A percentile compares a stretch with the other conserved stretches of the same genome.
phyloP scores from a whole-genome alignment of 1,140 invertebrate genomes.

The Hylaeus volcanicus region DNA sequence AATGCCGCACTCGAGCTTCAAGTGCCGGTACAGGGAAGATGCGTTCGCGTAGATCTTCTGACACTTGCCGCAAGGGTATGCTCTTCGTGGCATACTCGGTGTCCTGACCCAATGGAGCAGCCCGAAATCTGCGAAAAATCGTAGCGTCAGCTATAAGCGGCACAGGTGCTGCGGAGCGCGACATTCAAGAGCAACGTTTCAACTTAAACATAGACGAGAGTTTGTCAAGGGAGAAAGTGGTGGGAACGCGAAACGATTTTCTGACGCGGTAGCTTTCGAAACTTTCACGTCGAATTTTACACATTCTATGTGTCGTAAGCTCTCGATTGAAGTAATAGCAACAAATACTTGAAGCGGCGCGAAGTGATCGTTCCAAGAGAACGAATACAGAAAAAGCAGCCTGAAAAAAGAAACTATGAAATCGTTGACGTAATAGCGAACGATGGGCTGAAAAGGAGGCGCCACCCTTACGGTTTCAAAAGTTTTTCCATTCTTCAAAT shows the following conservation, averaged over 20 bases:
- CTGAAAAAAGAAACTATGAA: slow-evolving; percentile 6
- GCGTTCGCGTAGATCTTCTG: slow-evolving; percentile 71
- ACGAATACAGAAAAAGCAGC: no score
- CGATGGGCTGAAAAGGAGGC: no score
- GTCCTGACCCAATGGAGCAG: slow-evolving; percentile 1
- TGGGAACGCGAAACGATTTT: no score
- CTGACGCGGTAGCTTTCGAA: no score
- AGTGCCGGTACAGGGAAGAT: slow-evolving; percentile 80
- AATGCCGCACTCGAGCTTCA: slow-evolving; percentile 85
- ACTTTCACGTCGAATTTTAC: no score
- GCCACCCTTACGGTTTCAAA: no score
- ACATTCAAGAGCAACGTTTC: background rate
- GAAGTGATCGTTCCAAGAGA: no score
- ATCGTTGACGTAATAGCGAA: background rate
- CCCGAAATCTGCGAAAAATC: slow-evolving; percentile 59
- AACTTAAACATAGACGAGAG: background rate
- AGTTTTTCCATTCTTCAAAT: no score
- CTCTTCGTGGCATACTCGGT: slow-evolving; percentile 13
- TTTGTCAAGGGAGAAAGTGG: no score
- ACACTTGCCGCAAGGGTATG: slow-evolving; percentile 66
- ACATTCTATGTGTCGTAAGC: no score
- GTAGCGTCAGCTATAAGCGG: slow-evolving; percentile 17
- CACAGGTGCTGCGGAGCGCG: background rate
- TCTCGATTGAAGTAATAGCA: background rate
- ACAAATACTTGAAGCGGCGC: no score